Percentiles rank a stretch among this genome's conserved stretches.
phyloP scores from a whole-genome alignment of 2,113 vertebrate genomes.

The Amazona vittata region DNA sequence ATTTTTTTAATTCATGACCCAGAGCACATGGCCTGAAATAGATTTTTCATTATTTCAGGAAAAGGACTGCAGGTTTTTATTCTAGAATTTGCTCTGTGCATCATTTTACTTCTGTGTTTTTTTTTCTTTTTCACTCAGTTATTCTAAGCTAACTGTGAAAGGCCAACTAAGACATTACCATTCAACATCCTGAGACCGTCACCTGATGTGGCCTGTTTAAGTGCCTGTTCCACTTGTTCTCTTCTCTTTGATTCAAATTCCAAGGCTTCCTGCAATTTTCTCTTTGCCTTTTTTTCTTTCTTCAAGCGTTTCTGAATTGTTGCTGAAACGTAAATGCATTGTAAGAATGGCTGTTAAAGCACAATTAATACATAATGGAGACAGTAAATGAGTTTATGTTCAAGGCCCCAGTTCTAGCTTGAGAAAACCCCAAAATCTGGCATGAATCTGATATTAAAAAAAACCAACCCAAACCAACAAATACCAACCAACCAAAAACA shows the following conservation, averaged over 20 bases:
- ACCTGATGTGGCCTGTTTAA: constrained; percentile 82
- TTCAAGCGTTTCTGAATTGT: constrained; percentile 91
- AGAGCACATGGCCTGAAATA: constrained; percentile 37
- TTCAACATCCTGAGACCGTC: constrained; percentile 85
- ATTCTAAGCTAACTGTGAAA: constrained; percentile 36
- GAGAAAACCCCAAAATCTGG: not conserved
- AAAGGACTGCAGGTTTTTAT: not conserved
- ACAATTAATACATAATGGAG: not conserved
- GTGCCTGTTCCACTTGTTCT: constrained; percentile 88
- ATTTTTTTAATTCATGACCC: constrained; percentile 47
- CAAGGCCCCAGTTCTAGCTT: not conserved
- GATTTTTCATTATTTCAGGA: constrained; percentile 52
- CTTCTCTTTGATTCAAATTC: constrained; percentile 89
- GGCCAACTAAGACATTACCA: constrained; percentile 73
- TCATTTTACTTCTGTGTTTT: not conserved
- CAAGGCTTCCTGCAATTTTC: constrained; percentile 91
- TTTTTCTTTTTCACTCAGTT: not conserved
- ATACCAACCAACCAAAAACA: not conserved
- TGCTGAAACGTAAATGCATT: constrained; percentile 69
- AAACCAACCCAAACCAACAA: not conserved
- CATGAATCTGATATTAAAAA: not conserved
- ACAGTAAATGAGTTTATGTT: not conserved
- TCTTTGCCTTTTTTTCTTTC: constrained; percentile 92
- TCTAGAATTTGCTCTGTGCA: constrained; percentile 22
- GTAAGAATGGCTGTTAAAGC: not conserved